Evolutionary conservation across 2,888 invertebrate species (phyloP).

Genomic region (Lasioglossum marginatum): DNA sequence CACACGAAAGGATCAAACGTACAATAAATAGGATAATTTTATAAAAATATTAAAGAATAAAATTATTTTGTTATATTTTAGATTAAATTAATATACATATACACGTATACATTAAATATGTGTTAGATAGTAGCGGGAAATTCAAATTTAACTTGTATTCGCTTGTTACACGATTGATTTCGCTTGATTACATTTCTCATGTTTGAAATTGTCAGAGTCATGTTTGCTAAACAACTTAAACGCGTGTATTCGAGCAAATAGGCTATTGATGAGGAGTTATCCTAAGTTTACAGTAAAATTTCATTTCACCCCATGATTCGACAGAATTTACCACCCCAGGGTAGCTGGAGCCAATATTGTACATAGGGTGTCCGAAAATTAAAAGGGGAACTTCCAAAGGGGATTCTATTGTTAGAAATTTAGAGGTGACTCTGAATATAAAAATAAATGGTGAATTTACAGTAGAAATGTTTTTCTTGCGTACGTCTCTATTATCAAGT

Average conservation of each 20-base stretch:
- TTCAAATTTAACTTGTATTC: neutral
- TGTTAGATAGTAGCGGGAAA: neutral
- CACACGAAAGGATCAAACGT: too few species aligned
- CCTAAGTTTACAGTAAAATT: constrained; percentile 6
- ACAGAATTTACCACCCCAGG: neutral
- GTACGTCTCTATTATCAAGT: neutral
- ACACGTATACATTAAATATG: too few species aligned
- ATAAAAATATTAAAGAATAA: too few species aligned
- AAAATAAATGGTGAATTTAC: neutral
- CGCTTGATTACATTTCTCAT: neutral
- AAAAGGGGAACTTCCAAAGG: neutral
- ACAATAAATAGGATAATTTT: too few species aligned
- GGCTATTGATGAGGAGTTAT: neutral
- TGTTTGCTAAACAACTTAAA: neutral
- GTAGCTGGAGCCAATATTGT: neutral
- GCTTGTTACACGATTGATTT: neutral
- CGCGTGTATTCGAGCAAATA: neutral
- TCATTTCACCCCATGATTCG: constrained; percentile 35
- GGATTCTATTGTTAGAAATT: neutral
- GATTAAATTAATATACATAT: too few species aligned
- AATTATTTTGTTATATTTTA: too few species aligned
- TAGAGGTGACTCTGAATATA: too few species aligned
- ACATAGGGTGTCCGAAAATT: neutral
- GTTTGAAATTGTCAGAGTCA: neutral
- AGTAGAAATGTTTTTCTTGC: neutral